A percentile compares a stretch with the other conserved stretches of the same genome.
Conservation (phyloP, 2,888 invertebrate genomes). For the Cephus pygmeus region DNA sequence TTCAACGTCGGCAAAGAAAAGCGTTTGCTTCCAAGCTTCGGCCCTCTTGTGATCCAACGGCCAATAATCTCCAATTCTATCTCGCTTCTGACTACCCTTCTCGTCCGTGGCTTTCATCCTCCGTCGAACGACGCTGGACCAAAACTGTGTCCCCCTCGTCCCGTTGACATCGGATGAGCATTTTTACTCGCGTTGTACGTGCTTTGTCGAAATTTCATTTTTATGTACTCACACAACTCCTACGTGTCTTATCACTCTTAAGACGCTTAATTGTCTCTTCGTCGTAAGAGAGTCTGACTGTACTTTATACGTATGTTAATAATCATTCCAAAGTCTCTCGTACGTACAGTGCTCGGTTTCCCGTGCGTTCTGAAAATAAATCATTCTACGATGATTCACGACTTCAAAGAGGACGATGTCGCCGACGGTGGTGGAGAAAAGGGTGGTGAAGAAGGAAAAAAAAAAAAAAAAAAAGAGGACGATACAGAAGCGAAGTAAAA, state of each 20-base stretch:
- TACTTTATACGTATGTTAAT: background rate
- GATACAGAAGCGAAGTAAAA: background rate
- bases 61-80: conserved; percentile 58
- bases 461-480: background rate
- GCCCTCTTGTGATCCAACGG: conserved; percentile 56
- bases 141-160: conserved; percentile 24
- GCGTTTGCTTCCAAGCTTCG: conserved; percentile 55
- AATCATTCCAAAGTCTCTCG: background rate
- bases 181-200: background rate
- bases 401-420: conserved; percentile 30
- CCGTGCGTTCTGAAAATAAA: conserved; percentile 24
- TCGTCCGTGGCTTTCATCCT: background rate
- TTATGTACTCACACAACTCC: accelerated
- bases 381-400: conserved; percentile 19
- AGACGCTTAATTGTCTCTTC: background rate
- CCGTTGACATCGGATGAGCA: conserved; percentile 25
- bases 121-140: conserved; percentile 13
- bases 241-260: background rate
- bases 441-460: background rate
- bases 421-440: background rate
- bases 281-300: background rate
- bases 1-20: conserved; percentile 40
- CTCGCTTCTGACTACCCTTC: conserved; percentile 30
- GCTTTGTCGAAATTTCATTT: background rate
- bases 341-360: background rate